Conservation (phyloP, 1,140 invertebrate genomes). For the Drosophila littoralis region DNA sequence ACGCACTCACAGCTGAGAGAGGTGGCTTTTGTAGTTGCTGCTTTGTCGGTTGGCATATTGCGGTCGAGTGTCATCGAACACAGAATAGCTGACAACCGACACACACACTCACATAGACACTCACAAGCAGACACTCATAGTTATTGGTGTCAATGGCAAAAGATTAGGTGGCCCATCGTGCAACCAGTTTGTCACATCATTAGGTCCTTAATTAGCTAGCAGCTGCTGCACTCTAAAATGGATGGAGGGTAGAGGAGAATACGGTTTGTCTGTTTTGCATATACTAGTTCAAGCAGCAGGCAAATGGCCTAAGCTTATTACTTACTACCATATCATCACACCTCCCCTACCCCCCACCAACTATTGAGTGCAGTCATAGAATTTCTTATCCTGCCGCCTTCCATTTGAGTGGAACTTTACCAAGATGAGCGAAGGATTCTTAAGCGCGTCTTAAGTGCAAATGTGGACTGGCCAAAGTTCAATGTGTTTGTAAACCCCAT, state of each 20-base stretch:
- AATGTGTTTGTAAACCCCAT: conserved; percentile 14
- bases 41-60: conserved; percentile 55
- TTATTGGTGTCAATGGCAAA: conserved; percentile 22
- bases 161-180: conserved; percentile 27
- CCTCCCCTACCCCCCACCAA: conserved; percentile 3
- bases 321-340: conserved; percentile 37
- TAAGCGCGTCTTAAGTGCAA: conserved; percentile 24
- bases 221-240: conserved; percentile 20
- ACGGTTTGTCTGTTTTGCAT: conserved; percentile 10
- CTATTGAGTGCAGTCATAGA: conserved; percentile 43
- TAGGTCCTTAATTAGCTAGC: conserved; percentile 49
- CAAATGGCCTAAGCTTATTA: conserved; percentile 51
- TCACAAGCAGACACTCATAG: not conserved
- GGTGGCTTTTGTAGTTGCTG: conserved; percentile 18
- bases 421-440: conserved; percentile 18
- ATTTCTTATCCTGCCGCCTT: conserved; percentile 46
- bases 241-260: not conserved
- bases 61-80: conserved; percentile 75
- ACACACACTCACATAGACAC: conserved; percentile 20
- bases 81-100: conserved; percentile 27
- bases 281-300: conserved; percentile 14
- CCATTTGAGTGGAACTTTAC: conserved; percentile 48
- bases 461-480: conserved; percentile 20
- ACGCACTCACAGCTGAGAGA: conserved; percentile 25
- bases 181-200: conserved; percentile 48